Percentiles rank a stretch among this genome's conserved stretches.
Evolutionary conservation across 2,113 vertebrate species (phyloP).

Genomic region (Prunella fulvescens): DNA sequence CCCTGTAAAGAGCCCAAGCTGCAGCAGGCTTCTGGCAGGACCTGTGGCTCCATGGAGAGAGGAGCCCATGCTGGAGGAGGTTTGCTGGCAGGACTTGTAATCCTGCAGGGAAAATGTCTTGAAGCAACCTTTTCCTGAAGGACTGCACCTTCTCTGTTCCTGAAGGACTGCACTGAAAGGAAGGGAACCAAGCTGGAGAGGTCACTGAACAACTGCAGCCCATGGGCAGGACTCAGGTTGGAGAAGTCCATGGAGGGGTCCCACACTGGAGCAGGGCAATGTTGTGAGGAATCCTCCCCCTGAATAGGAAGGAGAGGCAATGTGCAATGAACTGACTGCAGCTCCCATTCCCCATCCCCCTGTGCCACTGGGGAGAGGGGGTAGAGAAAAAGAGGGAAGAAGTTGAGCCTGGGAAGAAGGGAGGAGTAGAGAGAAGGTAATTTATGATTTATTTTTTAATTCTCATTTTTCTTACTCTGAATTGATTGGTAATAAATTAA

Average conservation of each 20-base stretch:
- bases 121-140: neutral
- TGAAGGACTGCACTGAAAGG: neutral
- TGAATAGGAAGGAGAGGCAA: neutral
- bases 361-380: neutral
- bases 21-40: neutral
- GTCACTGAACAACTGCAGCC: neutral
- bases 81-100: neutral
- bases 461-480: neutral
- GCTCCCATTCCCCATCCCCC: neutral
- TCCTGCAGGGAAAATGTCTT: neutral
- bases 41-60: neutral
- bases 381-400: neutral
- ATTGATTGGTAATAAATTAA: neutral
- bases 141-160: neutral
- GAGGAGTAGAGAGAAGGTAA: neutral
- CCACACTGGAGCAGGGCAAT: neutral
- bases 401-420: neutral
- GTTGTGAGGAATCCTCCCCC: neutral
- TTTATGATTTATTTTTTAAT: neutral
- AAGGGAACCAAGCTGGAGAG: neutral
- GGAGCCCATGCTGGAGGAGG: neutral
- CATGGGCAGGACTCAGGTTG: rapidly evolving
- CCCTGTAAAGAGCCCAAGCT: neutral
- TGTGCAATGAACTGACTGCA: neutral
- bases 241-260: neutral